Base-by-base conservation (phyloP, 2,113 vertebrate genomes). In the Bufo bufo region DNA sequence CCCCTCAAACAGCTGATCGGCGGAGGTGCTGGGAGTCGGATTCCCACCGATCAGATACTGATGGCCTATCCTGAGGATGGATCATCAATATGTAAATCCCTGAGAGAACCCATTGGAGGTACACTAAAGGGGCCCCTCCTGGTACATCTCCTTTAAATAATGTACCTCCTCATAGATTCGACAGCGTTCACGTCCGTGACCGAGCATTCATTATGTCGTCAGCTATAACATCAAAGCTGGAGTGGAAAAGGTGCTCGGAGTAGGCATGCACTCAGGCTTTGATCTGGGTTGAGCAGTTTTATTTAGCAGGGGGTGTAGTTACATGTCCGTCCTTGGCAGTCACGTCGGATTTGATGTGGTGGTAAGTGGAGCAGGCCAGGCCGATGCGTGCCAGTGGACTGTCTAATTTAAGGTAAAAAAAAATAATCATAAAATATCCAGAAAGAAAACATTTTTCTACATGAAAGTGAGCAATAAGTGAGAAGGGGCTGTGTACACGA, bases 151-250 rank as follows among this genome's bases (percentile, higher is more conserved):
- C 58, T 59, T 59, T 81, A 45, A 8, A 47, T 9, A 43, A 6
- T 19, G 0, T 11, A 4, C 17, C 16, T 61, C 5, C 6, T 17
- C 56, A 13, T 47, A 1, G 20, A 66, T 47, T 82, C 10, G 19
- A 58, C 80, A 9, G 80, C 56, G 0, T 43, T 1, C 61, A n/a
- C 47, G 10, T n/a, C 61, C 9, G 56, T 16, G 59, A 14, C 33
- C 80, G 10, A 16, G 61, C 66, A 10, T 87, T 87, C 80, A 54
- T 80, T 71, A 71, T 71, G 58, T 69, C 59, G 5, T n/a, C 17
- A 17, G 63, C 85, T 56, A 63, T 80, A 80, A 87, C 5, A 69
- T 87, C 79, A 87, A 58, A 50, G 47, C 16, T 66, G 50, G 77
- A 80, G 77, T n/a, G 77, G 85, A 71, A 47, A 85, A 80, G 63